These are phyloP conservation scores for Shargacucullia verbasci DNA, from an alignment of 2,888 invertebrate genomes.

Conservation along the genomic window DNA sequence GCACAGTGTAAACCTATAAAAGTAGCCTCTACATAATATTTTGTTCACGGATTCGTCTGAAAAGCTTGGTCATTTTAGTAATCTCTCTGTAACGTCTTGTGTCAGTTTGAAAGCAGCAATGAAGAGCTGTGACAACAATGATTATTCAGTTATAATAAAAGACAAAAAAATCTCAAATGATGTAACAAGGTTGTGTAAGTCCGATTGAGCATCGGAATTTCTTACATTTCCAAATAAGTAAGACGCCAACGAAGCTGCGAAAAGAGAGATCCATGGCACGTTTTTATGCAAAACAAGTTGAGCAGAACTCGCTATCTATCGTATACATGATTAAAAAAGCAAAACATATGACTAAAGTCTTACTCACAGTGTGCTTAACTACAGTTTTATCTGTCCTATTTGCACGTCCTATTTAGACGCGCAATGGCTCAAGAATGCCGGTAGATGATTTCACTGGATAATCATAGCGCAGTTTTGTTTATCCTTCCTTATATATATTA, in stretches of 20 bases:
- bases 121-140: constrained; percentile 25
- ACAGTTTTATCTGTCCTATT: constrained; percentile 54
- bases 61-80: background rate
- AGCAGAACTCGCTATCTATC: constrained; percentile 20
- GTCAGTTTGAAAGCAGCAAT: background rate
- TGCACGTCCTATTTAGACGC: constrained; percentile 43
- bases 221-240: constrained; percentile 37
- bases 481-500: constrained; percentile 60
- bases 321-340: constrained; percentile 34
- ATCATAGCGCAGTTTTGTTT: constrained; percentile 54
- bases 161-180: constrained; percentile 15
- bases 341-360: constrained; percentile 44
- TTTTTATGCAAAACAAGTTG: constrained; percentile 33
- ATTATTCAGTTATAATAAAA: constrained; percentile 38
- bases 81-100: background rate
- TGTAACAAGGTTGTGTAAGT: constrained; percentile 45
- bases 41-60: background rate
- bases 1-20: too few species aligned
- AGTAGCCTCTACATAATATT: background rate
- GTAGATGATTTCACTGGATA: constrained; percentile 53
- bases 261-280: constrained; percentile 50
- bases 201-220: constrained; percentile 28
- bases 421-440: constrained; percentile 57
- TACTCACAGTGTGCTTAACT: constrained; percentile 56
- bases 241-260: constrained; percentile 28